Base-by-base conservation (phyloP, 2,113 vertebrate species). In the Bagarius yarrelli region DNA sequence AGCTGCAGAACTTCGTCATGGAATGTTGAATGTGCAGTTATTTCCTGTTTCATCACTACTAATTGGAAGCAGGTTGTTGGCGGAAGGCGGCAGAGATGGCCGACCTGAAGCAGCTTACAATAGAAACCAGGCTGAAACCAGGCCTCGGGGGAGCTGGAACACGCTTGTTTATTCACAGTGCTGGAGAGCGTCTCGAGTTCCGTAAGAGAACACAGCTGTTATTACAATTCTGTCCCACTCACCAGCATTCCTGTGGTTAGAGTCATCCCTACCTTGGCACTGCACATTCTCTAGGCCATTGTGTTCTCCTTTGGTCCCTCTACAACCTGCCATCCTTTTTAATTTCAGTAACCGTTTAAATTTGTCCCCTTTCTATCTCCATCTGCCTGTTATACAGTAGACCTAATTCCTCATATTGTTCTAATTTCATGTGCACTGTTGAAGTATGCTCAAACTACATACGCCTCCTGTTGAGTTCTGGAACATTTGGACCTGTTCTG, bases 11-110 rank as follows among this genome's bases (percentile, higher is more conserved):
- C 55, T 81, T 67, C 59, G 79, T 83, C 76, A 86, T 85, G 85
- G 89, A 93, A 93, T 91, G 88, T 90, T 85, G 90, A 87, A 88
- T 89, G 86, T 83, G 86, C 86, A 87, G 87, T 89, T 92, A 88
- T 91, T 93, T 93, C 89, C 93, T 90, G 89, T 93, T 93, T 93
- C 90, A 91, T 93, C 89, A 91, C 83, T 85, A 87, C 78, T 93
- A 93, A 94, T 92, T 93, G 86, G 84, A 94, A 93, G 90, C 91
- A 94, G 2, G 91, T 92, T 92, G 88, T 63, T 36, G 66, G 82
- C 69, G 71, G 83, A 87, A 67, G 81, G 82, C 85, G 25, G 72
- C 63, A 86, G 83, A 86, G 84, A 89, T 81, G 86, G 88, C 64
- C 61, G 85, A 87, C 80, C 83, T 79, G 82, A 88, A 81, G 84